A percentile compares a stretch with the other conserved stretches of the same genome.
phyloP scores from a whole-genome alignment of 2,888 invertebrate species.

The Tetheella fluctuosa region DNA sequence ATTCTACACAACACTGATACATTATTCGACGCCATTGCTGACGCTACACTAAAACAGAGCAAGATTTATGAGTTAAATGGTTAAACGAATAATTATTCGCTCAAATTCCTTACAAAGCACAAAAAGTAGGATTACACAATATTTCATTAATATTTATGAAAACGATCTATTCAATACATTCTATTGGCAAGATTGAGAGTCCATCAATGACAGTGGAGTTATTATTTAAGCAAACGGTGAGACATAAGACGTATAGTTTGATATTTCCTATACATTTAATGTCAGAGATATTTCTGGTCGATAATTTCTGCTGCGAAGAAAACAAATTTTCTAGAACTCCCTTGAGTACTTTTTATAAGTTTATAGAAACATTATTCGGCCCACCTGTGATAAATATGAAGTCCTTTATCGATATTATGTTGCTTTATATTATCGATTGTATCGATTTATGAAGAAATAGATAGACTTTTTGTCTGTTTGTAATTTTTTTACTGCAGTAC shows the following conservation, averaged over 20 bases:
- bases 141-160: constrained; percentile 36
- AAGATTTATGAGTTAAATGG: constrained; percentile 45
- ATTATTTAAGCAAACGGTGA: background rate
- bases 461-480: background rate
- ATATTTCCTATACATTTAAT: background rate
- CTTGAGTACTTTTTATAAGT: background rate
- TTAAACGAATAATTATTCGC: constrained; percentile 41
- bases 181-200: constrained; percentile 13
- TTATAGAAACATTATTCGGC: constrained; percentile 2
- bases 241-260: background rate
- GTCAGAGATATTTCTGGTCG: background rate
- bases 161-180: constrained; percentile 21
- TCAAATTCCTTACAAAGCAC: constrained; percentile 38
- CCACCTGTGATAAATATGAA: background rate
- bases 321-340: background rate
- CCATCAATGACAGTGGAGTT: background rate
- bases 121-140: constrained; percentile 39
- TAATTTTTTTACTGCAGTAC: no score
- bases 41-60: constrained; percentile 39
- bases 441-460: background rate
- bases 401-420: background rate
- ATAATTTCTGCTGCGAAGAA: background rate
- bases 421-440: constrained; percentile 3
- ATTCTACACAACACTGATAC: background rate
- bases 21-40: constrained; percentile 24